A percentile compares a stretch with the other conserved stretches of the same genome.
These are phyloP conservation scores for Menidia menidia DNA, from an alignment of 2,797 vertebrate genomes.

Conservation along the genomic window DNA sequence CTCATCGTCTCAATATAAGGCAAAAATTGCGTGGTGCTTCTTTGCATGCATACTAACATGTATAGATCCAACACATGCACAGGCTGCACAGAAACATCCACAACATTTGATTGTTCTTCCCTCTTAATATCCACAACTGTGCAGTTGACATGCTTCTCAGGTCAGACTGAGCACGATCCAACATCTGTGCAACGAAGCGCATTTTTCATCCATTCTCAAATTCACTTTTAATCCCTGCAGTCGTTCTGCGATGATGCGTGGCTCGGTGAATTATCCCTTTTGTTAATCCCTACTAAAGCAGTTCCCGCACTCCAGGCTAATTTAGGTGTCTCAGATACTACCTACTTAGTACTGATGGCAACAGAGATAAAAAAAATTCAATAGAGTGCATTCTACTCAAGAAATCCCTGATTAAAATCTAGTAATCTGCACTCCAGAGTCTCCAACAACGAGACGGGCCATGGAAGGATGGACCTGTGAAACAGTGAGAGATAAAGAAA, in stretches of 20 bases:
- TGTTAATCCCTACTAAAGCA: conserved; percentile 73
- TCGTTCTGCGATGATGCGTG: conserved; percentile 60
- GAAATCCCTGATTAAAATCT: conserved; percentile 80
- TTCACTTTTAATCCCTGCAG: conserved; percentile 71
- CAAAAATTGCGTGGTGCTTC: conserved; percentile 73
- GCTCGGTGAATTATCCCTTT: conserved; percentile 77
- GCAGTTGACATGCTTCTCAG: conserved; percentile 72
- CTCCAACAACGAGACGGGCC: conserved; percentile 84
- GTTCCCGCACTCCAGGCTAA: conserved; percentile 70
- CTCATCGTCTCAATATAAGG: conserved; percentile 74
- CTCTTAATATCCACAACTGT: conserved; percentile 65
- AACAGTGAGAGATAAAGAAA: conserved; percentile 35
- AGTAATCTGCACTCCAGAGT: conserved; percentile 82
- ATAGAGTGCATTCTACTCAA: conserved; percentile 49
- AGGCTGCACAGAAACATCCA: conserved; percentile 57
- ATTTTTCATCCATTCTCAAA: conserved; percentile 76
- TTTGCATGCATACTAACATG: conserved; percentile 79
- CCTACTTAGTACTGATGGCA: conserved; percentile 44
- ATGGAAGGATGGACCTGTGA: conserved; percentile 84
- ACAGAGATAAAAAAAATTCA: conserved; percentile 69
- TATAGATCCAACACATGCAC: conserved; percentile 80
- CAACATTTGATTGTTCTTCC: conserved; percentile 72
- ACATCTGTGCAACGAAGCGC: conserved; percentile 78
- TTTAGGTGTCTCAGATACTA: conserved; percentile 49
- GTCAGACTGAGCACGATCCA: conserved; percentile 67